Evolutionary conservation across 2,888 invertebrate species (phyloP).

Genomic region (Proisotoma minuta): DNA sequence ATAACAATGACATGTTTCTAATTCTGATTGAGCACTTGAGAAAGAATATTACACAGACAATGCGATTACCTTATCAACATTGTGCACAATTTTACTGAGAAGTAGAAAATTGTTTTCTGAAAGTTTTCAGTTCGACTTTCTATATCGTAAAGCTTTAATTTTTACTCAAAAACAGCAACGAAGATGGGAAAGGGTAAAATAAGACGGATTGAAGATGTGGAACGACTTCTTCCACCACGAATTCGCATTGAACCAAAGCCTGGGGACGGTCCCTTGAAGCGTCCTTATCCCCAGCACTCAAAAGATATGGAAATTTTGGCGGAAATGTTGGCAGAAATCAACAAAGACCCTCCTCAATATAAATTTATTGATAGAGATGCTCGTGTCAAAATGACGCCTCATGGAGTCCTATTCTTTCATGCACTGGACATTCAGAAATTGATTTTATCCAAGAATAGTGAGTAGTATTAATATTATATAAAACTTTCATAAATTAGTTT

Average conservation of each 20-base stretch:
- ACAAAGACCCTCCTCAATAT: constrained; percentile 10
- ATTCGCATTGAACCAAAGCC: constrained; percentile 22
- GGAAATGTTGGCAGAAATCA: constrained; percentile 9
- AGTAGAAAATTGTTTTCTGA: background rate
- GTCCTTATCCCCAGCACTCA: constrained; percentile 23
- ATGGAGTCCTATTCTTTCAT: constrained; percentile 35
- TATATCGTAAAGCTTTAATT: too few relatives aligned
- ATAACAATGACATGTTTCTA: too few relatives aligned
- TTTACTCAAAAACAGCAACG: too few relatives aligned
- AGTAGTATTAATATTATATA: background rate
- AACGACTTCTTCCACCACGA: constrained; percentile 20
- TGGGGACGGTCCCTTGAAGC: constrained; percentile 27
- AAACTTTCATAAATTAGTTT: background rate
- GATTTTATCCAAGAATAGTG: constrained; percentile 23
- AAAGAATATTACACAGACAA: too few relatives aligned
- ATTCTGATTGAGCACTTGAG: too few relatives aligned
- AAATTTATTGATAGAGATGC: constrained; percentile 19
- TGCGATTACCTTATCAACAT: too few relatives aligned
- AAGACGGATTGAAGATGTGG: constrained; percentile 20
- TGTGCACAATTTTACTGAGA: too few relatives aligned
- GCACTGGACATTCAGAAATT: constrained; percentile 29
- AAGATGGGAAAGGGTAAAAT: constrained; percentile 1
- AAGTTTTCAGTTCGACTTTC: background rate
- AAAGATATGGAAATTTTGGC: constrained; percentile 18
- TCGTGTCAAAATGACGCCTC: constrained; percentile 25